Percentiles rank a stretch among this genome's conserved stretches.
Evolutionary conservation across 2,888 invertebrate species (phyloP).

Genomic region (Isoperla grammatica): DNA sequence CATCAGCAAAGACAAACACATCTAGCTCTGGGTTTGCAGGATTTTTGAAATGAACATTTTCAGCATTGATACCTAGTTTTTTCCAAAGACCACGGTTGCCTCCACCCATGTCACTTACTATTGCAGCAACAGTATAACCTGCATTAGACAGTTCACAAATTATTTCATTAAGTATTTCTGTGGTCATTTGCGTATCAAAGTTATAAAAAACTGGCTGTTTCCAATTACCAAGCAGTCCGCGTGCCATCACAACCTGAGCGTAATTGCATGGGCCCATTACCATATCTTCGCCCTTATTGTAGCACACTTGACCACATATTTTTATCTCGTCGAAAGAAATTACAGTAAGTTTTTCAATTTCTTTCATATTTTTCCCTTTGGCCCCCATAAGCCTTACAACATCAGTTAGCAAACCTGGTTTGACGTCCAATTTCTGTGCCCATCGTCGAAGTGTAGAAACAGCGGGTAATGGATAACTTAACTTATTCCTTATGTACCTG

Average conservation of each 20-base stretch:
- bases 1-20: not conserved
- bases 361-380: conserved; percentile 21
- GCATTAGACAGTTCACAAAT: conserved; percentile 28
- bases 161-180: conserved; percentile 29
- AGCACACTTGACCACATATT: conserved; percentile 29
- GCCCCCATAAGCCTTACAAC: conserved; percentile 11
- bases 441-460: conserved; percentile 32
- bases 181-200: conserved; percentile 33
- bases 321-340: conserved; percentile 35
- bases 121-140: conserved; percentile 34
- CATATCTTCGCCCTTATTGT: conserved; percentile 32
- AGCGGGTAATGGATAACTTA: conserved; percentile 9
- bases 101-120: conserved; percentile 33
- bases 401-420: conserved; percentile 26
- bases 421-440: conserved; percentile 30
- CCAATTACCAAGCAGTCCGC: conserved; percentile 34
- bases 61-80: not conserved
- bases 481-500: conserved; percentile 11
- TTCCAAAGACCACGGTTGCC: conserved; percentile 9
- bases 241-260: conserved; percentile 34
- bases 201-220: conserved; percentile 36
- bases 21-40: not conserved
- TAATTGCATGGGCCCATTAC: conserved; percentile 30
- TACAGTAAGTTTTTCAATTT: conserved; percentile 29
- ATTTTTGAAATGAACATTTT: not conserved